Evolutionary conservation across 1,140 invertebrate genomes (phyloP), one percentile per base, ranked within the genome.

Genomic region (Drosophila athabasca): DNA sequence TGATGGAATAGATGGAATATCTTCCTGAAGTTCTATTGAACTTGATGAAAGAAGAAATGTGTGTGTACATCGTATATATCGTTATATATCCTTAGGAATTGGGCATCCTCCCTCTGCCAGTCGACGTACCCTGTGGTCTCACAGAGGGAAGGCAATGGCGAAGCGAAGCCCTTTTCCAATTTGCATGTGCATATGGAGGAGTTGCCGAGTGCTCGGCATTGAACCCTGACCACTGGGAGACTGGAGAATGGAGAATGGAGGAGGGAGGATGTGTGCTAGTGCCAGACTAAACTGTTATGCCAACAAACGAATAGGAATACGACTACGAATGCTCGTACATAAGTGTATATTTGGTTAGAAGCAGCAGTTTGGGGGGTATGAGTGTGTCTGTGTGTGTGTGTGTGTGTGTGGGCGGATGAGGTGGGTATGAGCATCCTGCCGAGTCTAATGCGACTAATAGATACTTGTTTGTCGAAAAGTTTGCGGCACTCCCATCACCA

Each of bases 391-490:
- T n/a, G n/a, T n/a, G n/a, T n/a, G 39, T 2, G 26, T 19, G 17
- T 19, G 17, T 19, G 17, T 19, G 17, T 19, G 17, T 19, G 44
- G 15, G 26, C 17, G 22, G 13, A 19, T 7, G 22, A 22, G 53
- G 51, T 35, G 24, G 13, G 13, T 15, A 19, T 19, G 44, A 22
- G 51, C 60, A 67, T 76, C 62, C 75, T 73, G 76, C 53, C 76
- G 81, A 68, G 68, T 87, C 74, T 80, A 82, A 82, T 83, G 79
- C 68, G 79, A 66, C 83, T 88, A 88, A 88, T 88, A 88, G 68
- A 88, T 74, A 62, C 67, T 61, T 88, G 79, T 88, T 88, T 88
- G 79, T 68, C 57, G 51, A 73, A 72, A 70, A 77, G 66, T 70
- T 70, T 69, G 52, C 53, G 65, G 26, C 64, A 57, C 66, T 35